Evolutionary conservation across 2,888 invertebrate genomes (phyloP).

Genomic region (Rotaria macrura): DNA sequence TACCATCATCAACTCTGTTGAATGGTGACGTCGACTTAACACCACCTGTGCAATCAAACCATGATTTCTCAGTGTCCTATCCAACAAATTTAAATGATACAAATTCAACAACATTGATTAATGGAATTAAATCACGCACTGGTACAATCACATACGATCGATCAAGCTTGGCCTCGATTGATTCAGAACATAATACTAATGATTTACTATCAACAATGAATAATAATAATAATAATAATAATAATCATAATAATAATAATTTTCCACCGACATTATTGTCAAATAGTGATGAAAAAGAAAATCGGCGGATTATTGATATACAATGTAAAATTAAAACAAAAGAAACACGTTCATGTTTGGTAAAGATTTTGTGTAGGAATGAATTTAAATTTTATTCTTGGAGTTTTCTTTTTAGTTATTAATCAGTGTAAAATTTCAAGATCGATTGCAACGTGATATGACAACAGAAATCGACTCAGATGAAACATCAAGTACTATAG

Average conservation of each 20-base stretch:
- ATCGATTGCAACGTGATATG: conserved; percentile 20
- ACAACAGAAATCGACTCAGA: neutral
- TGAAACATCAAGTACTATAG: neutral
- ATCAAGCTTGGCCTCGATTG: neutral
- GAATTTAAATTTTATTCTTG: too few species aligned
- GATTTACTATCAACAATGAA: neutral
- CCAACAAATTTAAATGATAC: neutral
- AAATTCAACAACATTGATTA: neutral
- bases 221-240: neutral
- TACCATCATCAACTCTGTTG: neutral
- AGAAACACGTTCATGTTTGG: conserved; percentile 2
- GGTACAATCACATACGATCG: neutral
- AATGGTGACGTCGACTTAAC: neutral
- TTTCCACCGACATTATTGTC: neutral
- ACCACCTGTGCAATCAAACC: neutral
- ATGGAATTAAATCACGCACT: neutral
- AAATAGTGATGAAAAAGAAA: neutral
- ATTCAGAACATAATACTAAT: neutral
- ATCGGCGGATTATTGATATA: conserved; percentile 20
- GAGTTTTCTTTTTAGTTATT: neutral
- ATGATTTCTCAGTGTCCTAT: neutral
- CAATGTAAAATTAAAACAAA: conserved; percentile 18
- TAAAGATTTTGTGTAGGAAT: neutral
- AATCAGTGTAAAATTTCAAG: conserved; percentile 10
- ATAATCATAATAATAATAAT: neutral